Conservation (phyloP, 2,113 vertebrate genomes). For the Jacana jacana region DNA sequence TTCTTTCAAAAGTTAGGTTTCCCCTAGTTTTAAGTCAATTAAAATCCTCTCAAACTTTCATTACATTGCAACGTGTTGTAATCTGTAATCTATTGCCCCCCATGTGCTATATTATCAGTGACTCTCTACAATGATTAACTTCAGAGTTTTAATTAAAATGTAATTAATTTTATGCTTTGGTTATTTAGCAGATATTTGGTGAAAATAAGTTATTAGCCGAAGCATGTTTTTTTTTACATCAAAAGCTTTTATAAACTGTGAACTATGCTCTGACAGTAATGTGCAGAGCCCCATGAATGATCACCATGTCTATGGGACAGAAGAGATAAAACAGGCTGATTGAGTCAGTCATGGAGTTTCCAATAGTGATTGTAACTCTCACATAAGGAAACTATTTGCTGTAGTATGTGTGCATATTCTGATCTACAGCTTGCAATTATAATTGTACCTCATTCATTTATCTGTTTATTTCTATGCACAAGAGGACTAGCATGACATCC, state of each 20-base stretch:
- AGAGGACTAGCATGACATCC: background rate
- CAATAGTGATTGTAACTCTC: background rate
- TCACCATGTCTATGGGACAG: background rate
- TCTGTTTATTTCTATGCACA: background rate
- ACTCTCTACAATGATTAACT: background rate
- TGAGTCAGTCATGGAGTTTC: background rate
- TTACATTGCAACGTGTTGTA: background rate
- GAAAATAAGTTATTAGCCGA: background rate
- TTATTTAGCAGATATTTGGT: conserved; percentile 22
- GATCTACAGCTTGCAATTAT: background rate
- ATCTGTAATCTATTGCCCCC: background rate
- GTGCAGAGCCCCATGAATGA: background rate
- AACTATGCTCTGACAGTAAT: background rate
- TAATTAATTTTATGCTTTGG: conserved; percentile 41
- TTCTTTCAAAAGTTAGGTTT: background rate
- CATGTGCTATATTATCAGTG: background rate
- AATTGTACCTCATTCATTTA: background rate
- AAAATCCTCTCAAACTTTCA: background rate
- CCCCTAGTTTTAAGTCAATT: background rate
- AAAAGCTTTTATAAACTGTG: background rate
- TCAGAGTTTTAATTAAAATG: conserved; percentile 48
- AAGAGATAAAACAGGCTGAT: background rate
- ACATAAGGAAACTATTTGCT: background rate
- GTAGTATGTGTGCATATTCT: background rate
- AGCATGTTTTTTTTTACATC: background rate